Evolutionary conservation across 2,113 vertebrate genomes (phyloP).

Genomic region (Guaruba guarouba): DNA sequence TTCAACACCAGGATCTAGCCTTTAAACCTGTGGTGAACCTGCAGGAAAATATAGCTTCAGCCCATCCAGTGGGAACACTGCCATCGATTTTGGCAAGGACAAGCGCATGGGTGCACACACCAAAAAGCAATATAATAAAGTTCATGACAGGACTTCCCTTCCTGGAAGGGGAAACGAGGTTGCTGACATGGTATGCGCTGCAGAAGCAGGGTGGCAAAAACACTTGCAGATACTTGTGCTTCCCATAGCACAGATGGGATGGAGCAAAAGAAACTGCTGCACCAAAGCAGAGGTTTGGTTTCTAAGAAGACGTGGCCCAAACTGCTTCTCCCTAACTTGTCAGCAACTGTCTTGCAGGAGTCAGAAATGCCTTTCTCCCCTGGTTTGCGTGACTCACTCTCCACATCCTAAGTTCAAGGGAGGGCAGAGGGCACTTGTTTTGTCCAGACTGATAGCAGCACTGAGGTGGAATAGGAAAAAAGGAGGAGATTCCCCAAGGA

Average conservation of each 20-base stretch:
- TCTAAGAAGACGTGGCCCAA: background rate
- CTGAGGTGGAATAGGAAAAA: constrained; percentile 4
- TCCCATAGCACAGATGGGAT: background rate
- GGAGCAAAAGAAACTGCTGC: background rate
- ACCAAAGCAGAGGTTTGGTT: background rate
- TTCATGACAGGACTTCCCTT: background rate
- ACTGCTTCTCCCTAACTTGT: background rate
- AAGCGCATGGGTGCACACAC: background rate
- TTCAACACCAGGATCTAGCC: background rate
- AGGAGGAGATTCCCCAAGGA: background rate
- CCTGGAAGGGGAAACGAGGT: constrained; percentile 10
- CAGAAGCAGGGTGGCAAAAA: background rate
- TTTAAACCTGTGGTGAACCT: background rate
- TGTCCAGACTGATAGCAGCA: constrained; percentile 17
- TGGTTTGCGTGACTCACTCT: background rate
- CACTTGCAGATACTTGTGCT: background rate
- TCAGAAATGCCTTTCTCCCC: background rate
- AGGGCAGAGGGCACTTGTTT: background rate
- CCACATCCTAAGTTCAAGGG: background rate
- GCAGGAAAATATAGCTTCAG: background rate
- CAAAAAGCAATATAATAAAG: background rate
- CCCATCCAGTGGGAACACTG: background rate
- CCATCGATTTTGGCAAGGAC: background rate
- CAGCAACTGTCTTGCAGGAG: background rate
- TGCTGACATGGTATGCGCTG: background rate